Percentiles rank a stretch among this genome's conserved stretches.
Conservation (phyloP, 2,113 vertebrate genomes). For the Hiodon alosoides region DNA sequence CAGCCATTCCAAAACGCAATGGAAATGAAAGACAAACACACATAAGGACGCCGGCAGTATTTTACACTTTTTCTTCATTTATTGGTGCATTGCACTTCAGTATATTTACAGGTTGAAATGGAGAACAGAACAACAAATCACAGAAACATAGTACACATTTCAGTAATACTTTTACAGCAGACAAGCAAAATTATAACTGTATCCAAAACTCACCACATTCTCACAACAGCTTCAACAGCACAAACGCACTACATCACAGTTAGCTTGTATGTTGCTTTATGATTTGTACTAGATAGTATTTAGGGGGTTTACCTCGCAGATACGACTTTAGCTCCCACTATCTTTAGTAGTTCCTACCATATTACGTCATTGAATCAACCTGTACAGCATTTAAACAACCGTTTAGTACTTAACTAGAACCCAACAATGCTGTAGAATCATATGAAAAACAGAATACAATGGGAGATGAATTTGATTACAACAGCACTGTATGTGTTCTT, state of each 20-base stretch:
- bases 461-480: background rate
- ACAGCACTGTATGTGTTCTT: background rate
- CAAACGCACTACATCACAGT: conserved; percentile 80
- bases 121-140: conserved; percentile 40
- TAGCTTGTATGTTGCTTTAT: conserved; percentile 61
- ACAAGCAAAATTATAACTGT: conserved; percentile 77
- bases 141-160: conserved; percentile 77
- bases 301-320: conserved; percentile 39
- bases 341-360: conserved; percentile 22
- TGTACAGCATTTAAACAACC: background rate
- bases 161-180: conserved; percentile 81
- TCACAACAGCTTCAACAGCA: conserved; percentile 72
- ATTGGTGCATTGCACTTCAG: conserved; percentile 67
- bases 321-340: conserved; percentile 28
- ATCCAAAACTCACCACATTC: conserved; percentile 69
- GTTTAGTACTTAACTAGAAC: background rate
- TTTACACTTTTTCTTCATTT: conserved; percentile 54
- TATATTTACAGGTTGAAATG: conserved; percentile 70
- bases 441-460: background rate
- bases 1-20: background rate
- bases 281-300: conserved; percentile 34
- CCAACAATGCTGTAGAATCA: background rate
- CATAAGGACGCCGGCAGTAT: background rate
- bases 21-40: background rate
- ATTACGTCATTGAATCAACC: background rate